A percentile compares a stretch with the other conserved stretches of the same genome.
These are phyloP conservation scores for Lophotis ruficrista DNA, from an alignment of 2,113 vertebrate species.

Conservation along the genomic window DNA sequence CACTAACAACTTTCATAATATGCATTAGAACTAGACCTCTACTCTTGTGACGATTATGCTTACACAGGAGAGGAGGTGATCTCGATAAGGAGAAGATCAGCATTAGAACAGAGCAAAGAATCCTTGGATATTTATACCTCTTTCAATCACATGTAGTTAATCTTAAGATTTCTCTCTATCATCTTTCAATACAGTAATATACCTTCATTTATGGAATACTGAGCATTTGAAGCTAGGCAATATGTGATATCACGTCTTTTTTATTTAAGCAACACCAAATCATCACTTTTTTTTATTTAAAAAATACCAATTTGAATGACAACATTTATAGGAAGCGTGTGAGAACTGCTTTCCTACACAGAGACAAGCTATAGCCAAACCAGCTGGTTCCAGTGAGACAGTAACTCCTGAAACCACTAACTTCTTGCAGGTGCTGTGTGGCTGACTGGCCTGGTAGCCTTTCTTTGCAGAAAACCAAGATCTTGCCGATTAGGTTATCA, in stretches of 20 bases:
- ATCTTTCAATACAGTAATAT: background rate
- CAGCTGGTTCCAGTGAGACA: conserved; percentile 54
- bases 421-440: background rate
- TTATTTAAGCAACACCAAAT: conserved; percentile 1
- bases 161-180: background rate
- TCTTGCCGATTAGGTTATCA: background rate
- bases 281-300: background rate
- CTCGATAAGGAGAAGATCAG: background rate
- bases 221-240: background rate
- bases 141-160: background rate
- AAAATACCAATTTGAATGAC: conserved; percentile 50
- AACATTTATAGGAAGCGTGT: conserved; percentile 52
- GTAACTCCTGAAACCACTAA: conserved; percentile 17
- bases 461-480: background rate
- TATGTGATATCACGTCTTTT: background rate
- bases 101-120: background rate
- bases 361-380: conserved; percentile 51
- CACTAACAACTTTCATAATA: background rate
- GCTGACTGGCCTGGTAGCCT: conserved; percentile 4
- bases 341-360: conserved; percentile 61
- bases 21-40: background rate
- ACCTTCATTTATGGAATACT: background rate
- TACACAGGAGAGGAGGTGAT: background rate
- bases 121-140: background rate
- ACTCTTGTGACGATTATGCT: background rate